These are phyloP conservation scores for Sminthurides aquaticus DNA, from an alignment of 2,888 invertebrate species.

Conservation along the genomic window DNA sequence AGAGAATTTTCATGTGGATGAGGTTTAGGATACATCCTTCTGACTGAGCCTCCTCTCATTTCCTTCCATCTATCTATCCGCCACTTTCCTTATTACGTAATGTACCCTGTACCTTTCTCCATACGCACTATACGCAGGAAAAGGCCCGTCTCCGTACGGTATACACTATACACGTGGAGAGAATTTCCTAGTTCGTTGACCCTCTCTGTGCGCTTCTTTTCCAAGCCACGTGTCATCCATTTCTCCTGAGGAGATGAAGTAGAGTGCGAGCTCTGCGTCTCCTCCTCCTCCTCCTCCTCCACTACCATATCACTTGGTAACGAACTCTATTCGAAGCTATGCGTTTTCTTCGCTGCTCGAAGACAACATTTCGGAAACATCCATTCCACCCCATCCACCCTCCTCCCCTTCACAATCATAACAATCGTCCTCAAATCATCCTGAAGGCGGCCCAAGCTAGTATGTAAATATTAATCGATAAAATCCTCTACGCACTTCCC, in stretches of 20 bases:
- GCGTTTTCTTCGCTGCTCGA: no score
- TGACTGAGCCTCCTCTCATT: neutral
- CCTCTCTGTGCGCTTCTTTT: conserved; percentile 37
- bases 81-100: no score
- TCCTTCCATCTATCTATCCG: no score
- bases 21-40: no score
- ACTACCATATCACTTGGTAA: neutral
- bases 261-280: conserved; percentile 3
- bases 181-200: conserved; percentile 32
- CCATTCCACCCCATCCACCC: neutral
- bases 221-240: conserved; percentile 41
- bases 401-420: neutral
- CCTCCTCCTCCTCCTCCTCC: conserved; percentile 5
- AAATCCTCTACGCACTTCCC: neutral
- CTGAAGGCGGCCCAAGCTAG: neutral
- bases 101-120: neutral
- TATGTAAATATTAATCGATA: neutral
- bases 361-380: no score
- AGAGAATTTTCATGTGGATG: no score
- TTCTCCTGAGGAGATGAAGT: conserved; percentile 13
- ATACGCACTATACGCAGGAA: neutral
- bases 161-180: conserved; percentile 24
- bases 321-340: no score
- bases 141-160: neutral
- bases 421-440: neutral